Percentiles rank a stretch among this genome's conserved stretches.
phyloP scores from a whole-genome alignment of 2,113 vertebrate genomes.

The Callorhinus ursinus region DNA sequence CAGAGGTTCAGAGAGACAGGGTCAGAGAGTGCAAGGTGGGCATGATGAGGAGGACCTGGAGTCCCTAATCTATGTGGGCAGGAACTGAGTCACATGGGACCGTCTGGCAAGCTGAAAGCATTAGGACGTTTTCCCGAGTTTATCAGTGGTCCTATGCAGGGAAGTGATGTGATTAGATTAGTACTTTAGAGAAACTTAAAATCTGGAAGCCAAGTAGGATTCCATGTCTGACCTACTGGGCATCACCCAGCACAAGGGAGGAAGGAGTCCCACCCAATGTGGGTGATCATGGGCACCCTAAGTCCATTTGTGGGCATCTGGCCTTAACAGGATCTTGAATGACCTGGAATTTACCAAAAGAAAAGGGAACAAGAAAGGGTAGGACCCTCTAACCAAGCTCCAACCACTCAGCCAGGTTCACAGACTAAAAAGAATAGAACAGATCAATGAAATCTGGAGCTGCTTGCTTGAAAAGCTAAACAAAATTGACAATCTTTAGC shows the following conservation, averaged over 20 bases:
- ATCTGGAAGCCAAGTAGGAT: not conserved
- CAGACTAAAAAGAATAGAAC: not conserved
- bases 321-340: not conserved
- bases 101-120: not conserved
- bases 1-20: not conserved
- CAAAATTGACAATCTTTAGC: not conserved
- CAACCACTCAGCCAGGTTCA: not conserved
- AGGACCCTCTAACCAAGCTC: not conserved
- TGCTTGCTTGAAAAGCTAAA: not conserved
- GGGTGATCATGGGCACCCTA: not conserved
- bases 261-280: not conserved
- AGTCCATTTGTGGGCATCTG: not conserved
- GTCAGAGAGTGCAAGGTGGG: not conserved
- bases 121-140: not conserved
- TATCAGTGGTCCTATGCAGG: rapidly evolving
- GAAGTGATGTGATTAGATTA: not conserved
- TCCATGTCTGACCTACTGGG: not conserved
- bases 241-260: not conserved
- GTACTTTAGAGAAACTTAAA: not conserved
- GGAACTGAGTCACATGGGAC: not conserved
- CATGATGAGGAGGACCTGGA: rapidly evolving
- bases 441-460: not conserved
- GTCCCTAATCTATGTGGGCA: no score
- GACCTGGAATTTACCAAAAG: not conserved
- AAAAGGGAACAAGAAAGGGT: not conserved